A percentile compares a stretch with the other conserved stretches of the same genome.
Conservation (phyloP, 1,140 invertebrate species). For the Sycophaga agraensis region DNA sequence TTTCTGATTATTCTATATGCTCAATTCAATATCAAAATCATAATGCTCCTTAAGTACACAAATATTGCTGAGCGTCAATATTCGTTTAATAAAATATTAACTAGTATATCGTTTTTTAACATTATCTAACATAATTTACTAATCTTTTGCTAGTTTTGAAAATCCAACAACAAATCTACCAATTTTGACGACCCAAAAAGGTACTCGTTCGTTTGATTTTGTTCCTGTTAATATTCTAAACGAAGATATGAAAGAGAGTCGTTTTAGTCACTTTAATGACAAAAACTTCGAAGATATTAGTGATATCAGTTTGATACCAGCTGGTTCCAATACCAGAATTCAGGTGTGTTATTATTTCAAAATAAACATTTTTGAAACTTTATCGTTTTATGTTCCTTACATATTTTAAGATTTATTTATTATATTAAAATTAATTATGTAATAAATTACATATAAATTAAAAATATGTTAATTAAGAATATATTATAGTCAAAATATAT, state of each 20-base stretch:
- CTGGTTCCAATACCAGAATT: slow-evolving; percentile 52
- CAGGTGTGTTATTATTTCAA: slow-evolving; percentile 40
- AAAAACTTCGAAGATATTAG: slow-evolving; percentile 49
- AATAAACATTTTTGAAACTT: no score
- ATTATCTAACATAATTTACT: not conserved
- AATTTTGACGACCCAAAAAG: slow-evolving; percentile 48
- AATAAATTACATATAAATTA: no score
- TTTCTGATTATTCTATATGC: no score
- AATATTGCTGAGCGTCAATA: no score
- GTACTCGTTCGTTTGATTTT: slow-evolving; percentile 48
- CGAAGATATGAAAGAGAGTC: slow-evolving; percentile 46
- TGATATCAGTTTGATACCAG: slow-evolving; percentile 52
- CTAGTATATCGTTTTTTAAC: not conserved
- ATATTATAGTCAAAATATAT: no score
- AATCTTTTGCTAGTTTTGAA: slow-evolving; percentile 40
- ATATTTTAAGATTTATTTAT: no score
- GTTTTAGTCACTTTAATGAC: slow-evolving; percentile 37
- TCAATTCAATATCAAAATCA: no score
- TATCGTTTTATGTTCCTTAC: no score
- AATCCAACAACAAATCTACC: slow-evolving; percentile 54
- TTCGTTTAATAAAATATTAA: no score
- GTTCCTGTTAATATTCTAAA: slow-evolving; percentile 54
- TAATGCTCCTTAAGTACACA: no score
- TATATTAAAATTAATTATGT: no score
- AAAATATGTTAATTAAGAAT: no score